A percentile compares a stretch with the other conserved stretches of the same genome.
Evolutionary conservation across 2,888 invertebrate genomes (phyloP).

Genomic region (Hypena proboscidalis): DNA sequence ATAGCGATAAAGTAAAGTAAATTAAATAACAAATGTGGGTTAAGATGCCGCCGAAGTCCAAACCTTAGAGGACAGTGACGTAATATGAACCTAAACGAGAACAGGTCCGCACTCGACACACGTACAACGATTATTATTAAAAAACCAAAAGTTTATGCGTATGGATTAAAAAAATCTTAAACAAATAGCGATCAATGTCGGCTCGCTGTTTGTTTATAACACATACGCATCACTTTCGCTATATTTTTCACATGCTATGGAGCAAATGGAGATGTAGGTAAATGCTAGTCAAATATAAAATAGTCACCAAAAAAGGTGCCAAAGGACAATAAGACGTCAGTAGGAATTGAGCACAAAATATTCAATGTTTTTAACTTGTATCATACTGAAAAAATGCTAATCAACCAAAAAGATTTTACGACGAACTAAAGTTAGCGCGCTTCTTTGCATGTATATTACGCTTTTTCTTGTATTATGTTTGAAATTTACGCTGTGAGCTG

Average conservation of each 20-base stretch:
- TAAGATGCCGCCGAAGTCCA: conserved; percentile 38
- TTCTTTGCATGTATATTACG: conserved; percentile 36
- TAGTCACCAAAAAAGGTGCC: no score
- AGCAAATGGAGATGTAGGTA: no score
- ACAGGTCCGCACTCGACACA: conserved; percentile 27
- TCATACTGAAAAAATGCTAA: conserved; percentile 18
- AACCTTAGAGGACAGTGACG: conserved; percentile 39
- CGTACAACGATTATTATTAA: neutral
- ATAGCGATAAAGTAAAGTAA: conserved; percentile 17
- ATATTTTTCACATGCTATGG: no score
- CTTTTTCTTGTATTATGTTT: conserved; percentile 14
- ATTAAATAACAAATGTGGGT: conserved; percentile 40
- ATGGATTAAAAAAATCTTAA: conserved; percentile 6
- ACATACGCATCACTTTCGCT: no score
- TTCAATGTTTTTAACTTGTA: conserved; percentile 11
- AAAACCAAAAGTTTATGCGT: neutral
- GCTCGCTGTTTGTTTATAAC: no score
- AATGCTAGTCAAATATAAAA: no score
- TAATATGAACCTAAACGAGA: conserved; percentile 30
- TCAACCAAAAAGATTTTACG: conserved; percentile 26
- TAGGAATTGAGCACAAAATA: conserved; percentile 9
- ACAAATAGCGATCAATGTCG: conserved; percentile 13
- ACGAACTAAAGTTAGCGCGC: conserved; percentile 23
- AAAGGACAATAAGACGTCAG: no score
- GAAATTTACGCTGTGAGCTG: conserved; percentile 12